These are phyloP conservation scores for Tympanoctomys barrerae DNA, from an alignment of 2,797 vertebrate genomes.

Conservation along the genomic window DNA sequence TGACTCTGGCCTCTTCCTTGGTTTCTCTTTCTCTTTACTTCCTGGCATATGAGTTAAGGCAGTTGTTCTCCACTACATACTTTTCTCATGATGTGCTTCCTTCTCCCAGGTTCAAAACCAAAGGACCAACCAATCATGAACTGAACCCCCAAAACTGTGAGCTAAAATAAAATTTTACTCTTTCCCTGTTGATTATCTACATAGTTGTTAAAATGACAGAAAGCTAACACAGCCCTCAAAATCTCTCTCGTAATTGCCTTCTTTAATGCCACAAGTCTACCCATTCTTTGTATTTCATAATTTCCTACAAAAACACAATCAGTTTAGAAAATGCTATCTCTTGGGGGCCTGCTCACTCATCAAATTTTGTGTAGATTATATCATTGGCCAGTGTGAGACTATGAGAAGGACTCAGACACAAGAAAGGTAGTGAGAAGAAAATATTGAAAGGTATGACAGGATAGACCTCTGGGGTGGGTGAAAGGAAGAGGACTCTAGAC, in stretches of 20 bases:
- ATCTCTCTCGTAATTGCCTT: conserved; percentile 8
- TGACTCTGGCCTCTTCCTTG: neutral
- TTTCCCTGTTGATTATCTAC: neutral
- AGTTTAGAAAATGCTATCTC: conserved; percentile 41
- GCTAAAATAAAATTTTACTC: neutral
- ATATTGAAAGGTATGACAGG: neutral
- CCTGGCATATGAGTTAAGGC: neutral
- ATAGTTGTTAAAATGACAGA: neutral
- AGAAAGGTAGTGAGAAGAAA: neutral
- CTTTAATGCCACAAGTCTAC: neutral
- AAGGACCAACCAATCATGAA: neutral
- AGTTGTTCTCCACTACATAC: neutral
- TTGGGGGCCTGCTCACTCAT: neutral
- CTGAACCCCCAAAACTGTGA: neutral
- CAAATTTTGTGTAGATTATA: conserved; percentile 30
- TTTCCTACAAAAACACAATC: conserved; percentile 9
- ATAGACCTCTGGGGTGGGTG: neutral
- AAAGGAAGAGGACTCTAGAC: neutral
- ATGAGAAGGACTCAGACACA: neutral
- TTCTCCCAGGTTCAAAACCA: neutral
- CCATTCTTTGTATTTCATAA: neutral
- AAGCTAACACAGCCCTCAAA: neutral
- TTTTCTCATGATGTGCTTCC: neutral
- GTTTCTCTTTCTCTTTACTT: neutral
- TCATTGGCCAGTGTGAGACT: conserved; percentile 36